Evolutionary conservation across 1,140 invertebrate genomes (phyloP).

Genomic region (Sarcophaga peregrina): DNA sequence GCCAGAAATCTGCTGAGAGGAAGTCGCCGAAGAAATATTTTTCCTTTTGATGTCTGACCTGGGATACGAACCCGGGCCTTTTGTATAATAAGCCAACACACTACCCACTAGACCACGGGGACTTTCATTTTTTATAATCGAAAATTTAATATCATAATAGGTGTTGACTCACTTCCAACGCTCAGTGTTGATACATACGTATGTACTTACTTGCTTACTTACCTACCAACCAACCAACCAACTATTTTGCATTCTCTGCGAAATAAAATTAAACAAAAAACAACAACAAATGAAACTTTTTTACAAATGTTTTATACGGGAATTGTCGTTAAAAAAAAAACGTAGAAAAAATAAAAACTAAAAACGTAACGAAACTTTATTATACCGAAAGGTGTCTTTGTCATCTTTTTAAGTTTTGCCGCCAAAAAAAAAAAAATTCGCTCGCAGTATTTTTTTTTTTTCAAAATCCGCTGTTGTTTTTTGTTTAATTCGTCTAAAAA

Average conservation of each 20-base stretch:
- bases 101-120: no score
- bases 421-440: neutral
- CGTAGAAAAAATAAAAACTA: neutral
- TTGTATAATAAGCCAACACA: no score
- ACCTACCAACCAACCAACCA: neutral
- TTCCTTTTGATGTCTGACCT: no score
- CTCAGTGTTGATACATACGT: no score
- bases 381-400: slow-evolving; percentile 38
- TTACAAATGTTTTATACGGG: neutral
- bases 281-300: neutral
- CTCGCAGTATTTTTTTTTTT: neutral
- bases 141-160: no score
- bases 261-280: neutral
- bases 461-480: neutral
- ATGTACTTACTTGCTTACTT: no score
- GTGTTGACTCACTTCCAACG: no score
- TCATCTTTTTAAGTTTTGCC: slow-evolving; percentile 30
- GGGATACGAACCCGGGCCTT: no score
- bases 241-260: slow-evolving; percentile 36
- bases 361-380: slow-evolving; percentile 18
- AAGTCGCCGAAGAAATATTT: no score
- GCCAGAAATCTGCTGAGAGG: no score
- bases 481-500: neutral
- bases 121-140: no score
- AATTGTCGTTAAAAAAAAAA: slow-evolving; percentile 30